Conservation (phyloP, 2,797 vertebrate genomes). For the Scolopax rusticola region DNA sequence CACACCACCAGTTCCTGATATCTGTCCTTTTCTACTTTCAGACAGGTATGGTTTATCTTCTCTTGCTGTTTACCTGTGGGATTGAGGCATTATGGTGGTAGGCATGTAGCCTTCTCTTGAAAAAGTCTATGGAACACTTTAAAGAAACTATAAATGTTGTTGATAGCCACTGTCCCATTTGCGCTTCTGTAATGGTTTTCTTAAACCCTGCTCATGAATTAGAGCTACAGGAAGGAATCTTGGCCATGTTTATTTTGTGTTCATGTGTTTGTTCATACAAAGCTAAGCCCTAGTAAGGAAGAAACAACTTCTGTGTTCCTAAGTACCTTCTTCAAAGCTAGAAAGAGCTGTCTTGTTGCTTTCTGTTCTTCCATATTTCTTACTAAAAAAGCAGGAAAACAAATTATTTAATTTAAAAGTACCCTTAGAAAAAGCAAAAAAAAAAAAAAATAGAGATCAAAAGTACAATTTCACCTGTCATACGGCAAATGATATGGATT, state of each 20-base stretch:
- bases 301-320: not conserved
- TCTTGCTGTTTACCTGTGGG: not conserved
- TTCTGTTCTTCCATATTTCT: not conserved
- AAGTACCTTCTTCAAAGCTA: constrained; percentile 7
- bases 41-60: constrained; percentile 86
- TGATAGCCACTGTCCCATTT: not conserved
- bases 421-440: constrained; percentile 7
- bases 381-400: not conserved
- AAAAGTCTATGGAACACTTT: not conserved
- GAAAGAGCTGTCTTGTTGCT: not conserved
- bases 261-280: not conserved
- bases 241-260: not conserved
- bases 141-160: not conserved
- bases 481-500: not conserved
- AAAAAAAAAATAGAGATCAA: not conserved
- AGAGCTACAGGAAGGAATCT: not conserved
- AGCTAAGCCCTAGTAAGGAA: not conserved
- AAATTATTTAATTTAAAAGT: constrained; percentile 1
- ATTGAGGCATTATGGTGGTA: not conserved
- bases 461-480: not conserved
- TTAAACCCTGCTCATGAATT: not conserved
- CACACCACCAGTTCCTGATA: constrained; percentile 95
- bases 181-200: not conserved
- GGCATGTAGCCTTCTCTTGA: not conserved
- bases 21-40: constrained; percentile 96